These are phyloP conservation scores for Diuraphis noxia DNA, from an alignment of 1,140 invertebrate genomes.

Conservation along the genomic window DNA sequence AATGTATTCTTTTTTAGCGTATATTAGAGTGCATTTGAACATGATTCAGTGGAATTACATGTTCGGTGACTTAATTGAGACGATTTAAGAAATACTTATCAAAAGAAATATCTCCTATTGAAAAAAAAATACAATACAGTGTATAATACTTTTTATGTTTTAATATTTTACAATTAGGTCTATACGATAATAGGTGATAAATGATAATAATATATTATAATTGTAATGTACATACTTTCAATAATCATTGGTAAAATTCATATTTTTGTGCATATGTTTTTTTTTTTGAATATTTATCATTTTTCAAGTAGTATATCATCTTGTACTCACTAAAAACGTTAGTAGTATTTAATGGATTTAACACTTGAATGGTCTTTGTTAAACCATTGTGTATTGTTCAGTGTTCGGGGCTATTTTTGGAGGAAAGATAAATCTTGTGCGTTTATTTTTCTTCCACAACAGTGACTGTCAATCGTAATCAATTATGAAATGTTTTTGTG, in stretches of 20 bases:
- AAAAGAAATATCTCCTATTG: not conserved
- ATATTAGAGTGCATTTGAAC: not conserved
- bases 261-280: not conserved
- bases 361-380: not conserved
- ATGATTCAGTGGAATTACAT: not conserved
- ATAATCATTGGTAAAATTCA: not conserved
- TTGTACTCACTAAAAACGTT: not conserved
- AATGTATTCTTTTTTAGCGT: not conserved
- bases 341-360: conserved; percentile 6
- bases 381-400: not conserved
- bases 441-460: conserved; percentile 8
- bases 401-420: not conserved
- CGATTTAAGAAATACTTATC: not conserved
- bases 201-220: not conserved
- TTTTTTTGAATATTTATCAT: not conserved
- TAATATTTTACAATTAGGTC: not conserved
- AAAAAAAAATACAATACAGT: not conserved
- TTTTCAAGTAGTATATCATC: not conserved
- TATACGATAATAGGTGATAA: too few species aligned
- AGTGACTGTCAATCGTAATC: conserved; percentile 39
- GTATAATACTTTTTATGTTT: not conserved
- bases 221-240: too few species aligned
- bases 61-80: not conserved
- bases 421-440: conserved; percentile 4
- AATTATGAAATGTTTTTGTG: conserved; percentile 36